These are phyloP conservation scores for Aphis craccivora DNA, from an alignment of 1,140 invertebrate species.

Conservation along the genomic window DNA sequence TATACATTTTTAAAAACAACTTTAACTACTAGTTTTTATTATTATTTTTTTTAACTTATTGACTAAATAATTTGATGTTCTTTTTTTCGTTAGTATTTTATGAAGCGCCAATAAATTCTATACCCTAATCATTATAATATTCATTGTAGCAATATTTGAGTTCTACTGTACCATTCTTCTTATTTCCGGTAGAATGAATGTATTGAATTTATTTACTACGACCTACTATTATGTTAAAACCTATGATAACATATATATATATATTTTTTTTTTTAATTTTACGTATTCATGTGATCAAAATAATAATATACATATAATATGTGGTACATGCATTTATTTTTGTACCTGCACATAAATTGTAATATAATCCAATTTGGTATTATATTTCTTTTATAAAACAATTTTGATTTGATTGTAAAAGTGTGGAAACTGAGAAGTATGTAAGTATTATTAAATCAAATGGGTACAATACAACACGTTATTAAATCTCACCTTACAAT, in stretches of 20 bases:
- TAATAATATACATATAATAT: neutral
- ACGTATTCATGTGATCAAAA: slow-evolving; percentile 6
- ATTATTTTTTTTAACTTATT: neutral
- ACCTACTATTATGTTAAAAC: neutral
- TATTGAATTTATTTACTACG: neutral
- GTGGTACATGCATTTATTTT: neutral
- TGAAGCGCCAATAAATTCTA: neutral
- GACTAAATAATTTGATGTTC: neutral
- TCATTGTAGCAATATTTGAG: neutral
- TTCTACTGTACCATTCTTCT: neutral
- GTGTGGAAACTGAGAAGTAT: slow-evolving; percentile 14
- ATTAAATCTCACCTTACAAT: neutral
- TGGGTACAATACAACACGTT: neutral
- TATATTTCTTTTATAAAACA: slow-evolving; percentile 10
- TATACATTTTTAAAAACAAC: neutral
- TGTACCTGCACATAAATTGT: neutral
- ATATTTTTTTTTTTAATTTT: neutral
- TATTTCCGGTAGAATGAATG: neutral
- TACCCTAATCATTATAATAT: slow-evolving; percentile 2
- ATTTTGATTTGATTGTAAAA: neutral
- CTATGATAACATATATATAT: neutral
- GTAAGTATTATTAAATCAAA: slow-evolving; percentile 17
- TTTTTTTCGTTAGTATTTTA: neutral
- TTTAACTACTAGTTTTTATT: no score
- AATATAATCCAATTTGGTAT: neutral